A percentile compares a stretch with the other conserved stretches of the same genome.
These are phyloP conservation scores for Meiosimyza platycephala DNA, from an alignment of 2,888 invertebrate genomes.

Conservation along the genomic window DNA sequence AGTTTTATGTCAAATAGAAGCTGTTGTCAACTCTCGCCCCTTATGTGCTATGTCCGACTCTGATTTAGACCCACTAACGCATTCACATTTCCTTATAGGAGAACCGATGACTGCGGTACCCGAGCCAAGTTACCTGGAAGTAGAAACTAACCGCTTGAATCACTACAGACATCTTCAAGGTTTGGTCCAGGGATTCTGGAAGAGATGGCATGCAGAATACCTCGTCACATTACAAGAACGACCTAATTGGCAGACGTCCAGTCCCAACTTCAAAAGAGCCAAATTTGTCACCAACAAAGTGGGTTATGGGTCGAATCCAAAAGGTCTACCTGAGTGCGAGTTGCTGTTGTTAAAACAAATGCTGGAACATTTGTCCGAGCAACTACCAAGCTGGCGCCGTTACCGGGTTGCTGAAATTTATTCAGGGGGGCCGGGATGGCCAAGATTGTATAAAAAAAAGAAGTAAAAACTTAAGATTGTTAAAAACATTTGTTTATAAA, in stretches of 20 bases:
- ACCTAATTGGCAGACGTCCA: constrained; percentile 7
- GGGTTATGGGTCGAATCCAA: constrained; percentile 35
- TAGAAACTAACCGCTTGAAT: background rate
- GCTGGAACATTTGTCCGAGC: too few species aligned
- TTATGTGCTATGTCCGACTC: constrained; percentile 37
- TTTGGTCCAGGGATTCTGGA: constrained; percentile 43
- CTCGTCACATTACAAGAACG: constrained; percentile 32
- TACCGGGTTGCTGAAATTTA: too few species aligned
- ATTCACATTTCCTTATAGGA: constrained; percentile 40
- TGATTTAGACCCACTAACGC: constrained; percentile 30
- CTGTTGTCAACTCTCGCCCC: constrained; percentile 37
- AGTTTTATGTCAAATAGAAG: constrained; percentile 41
- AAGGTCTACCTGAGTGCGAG: too few species aligned
- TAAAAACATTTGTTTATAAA: too few species aligned
- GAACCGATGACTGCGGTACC: constrained; percentile 34
- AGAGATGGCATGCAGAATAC: constrained; percentile 36
- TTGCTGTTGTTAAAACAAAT: too few species aligned
- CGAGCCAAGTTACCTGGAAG: background rate
- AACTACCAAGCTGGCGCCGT: too few species aligned
- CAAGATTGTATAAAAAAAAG: too few species aligned
- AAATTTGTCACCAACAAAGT: constrained; percentile 28
- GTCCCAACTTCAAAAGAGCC: constrained; percentile 30
- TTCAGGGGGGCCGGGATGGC: too few species aligned
- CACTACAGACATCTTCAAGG: constrained; percentile 26
- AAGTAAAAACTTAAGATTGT: too few species aligned